Evolutionary conservation across 2,888 invertebrate species (phyloP).

Genomic region (Hipparchia semele): DNA sequence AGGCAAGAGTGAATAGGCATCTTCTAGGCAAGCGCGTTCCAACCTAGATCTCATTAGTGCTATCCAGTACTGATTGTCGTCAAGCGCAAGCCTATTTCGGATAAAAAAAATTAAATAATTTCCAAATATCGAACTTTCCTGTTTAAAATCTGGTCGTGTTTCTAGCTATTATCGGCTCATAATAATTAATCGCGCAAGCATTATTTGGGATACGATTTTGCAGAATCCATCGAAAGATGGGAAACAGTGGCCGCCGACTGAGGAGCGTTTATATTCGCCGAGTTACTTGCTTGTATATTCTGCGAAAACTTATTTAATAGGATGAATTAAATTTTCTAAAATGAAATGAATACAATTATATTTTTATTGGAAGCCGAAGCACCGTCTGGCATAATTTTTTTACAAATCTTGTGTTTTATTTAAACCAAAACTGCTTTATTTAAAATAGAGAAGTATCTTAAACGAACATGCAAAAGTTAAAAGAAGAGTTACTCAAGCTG

Average conservation of each 20-base stretch:
- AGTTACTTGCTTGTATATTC: conserved; percentile 32
- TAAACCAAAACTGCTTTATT: no score
- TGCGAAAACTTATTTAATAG: neutral
- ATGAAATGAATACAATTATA: no score
- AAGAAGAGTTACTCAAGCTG: no score
- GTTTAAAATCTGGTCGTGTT: conserved; percentile 14
- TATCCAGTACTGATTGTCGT: neutral
- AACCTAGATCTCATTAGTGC: neutral
- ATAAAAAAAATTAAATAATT: neutral
- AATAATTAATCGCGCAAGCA: conserved; percentile 38
- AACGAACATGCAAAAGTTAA: no score
- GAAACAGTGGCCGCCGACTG: conserved; percentile 52
- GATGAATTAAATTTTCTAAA: no score
- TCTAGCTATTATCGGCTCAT: conserved; percentile 32
- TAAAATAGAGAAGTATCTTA: no score
- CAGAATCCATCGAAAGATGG: conserved; percentile 57
- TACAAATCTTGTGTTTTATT: no score
- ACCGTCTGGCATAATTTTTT: no score
- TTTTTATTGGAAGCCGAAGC: no score
- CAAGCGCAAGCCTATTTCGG: no score
- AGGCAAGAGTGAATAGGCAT: no score
- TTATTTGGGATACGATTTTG: conserved; percentile 56
- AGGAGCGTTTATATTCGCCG: conserved; percentile 30
- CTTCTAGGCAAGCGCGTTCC: no score
- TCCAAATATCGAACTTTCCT: conserved; percentile 4